Base-by-base conservation (phyloP, 2,888 invertebrate species). In the Alentia gelatinosa region DNA sequence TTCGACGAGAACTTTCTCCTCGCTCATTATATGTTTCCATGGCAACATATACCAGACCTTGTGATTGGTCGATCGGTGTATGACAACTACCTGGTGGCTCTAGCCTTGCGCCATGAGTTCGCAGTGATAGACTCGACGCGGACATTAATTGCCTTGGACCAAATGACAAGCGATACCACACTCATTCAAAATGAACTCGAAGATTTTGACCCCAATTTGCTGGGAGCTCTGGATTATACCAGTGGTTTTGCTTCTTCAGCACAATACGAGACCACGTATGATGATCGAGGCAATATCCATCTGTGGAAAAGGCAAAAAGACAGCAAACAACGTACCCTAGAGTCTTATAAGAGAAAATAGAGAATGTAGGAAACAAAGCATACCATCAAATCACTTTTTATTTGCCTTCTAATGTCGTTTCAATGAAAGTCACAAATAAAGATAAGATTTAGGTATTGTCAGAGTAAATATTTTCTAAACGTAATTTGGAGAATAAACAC, bases 171-270 rank as follows among this genome's bases (percentile, higher is more conserved):
- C 35, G 86, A 86, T 26, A 26, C 50, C 9, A 86, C 86, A 15
- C 86, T 86, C 12, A 23, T 86, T 23, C 86, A 42, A 30, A 86
- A n/a, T 86, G 86, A 86, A n/a, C 86, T 86, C n/a, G 86, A 86
- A 30, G 86, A 86, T 30, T 86, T 86, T 50, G 86, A 86, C 47
- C 86, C 86, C 35, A 86, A 86, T 30, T 30, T 86, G 86, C 86
- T 86, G 86, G 86, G 86, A 0, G 50, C 86, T 19, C 47, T 86
- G 42, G 86, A 86, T 33, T 86, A 86, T 33, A 47, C 86, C 15
- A 86, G 35, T 15, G 86, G 86, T 0, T 86, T 50, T 47, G 86
- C 86, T 26, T 47, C 50, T 19, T 50, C 42, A 19, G 86, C 86
- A 23, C 86, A 86, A 30, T 86, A 86, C 26, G 86, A 86, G 47